Evolutionary conservation across 2,113 vertebrate genomes (phyloP).

Genomic region (Reinhardtius hippoglossoides): DNA sequence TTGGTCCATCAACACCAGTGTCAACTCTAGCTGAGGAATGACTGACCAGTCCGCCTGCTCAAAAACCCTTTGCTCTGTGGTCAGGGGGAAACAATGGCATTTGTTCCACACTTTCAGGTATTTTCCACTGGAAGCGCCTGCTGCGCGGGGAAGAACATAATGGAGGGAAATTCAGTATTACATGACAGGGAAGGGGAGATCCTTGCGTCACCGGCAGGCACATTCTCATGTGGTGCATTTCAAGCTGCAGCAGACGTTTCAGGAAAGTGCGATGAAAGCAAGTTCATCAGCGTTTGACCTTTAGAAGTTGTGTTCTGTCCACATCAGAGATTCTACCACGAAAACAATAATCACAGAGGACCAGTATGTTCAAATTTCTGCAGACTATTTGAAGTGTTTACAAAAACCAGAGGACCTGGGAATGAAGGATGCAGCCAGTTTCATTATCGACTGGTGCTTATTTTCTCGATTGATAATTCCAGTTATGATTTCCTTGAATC

Average conservation of each 20-base stretch:
- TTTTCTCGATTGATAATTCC: too few relatives aligned
- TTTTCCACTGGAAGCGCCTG: slow-evolving; percentile 68
- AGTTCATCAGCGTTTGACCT: slow-evolving; percentile 2
- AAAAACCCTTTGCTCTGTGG: slow-evolving; percentile 26
- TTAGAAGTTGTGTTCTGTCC: neutral
- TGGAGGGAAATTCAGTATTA: slow-evolving; percentile 71
- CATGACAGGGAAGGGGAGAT: slow-evolving; percentile 65
- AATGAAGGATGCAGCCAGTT: too few relatives aligned
- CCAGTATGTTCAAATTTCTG: too few relatives aligned
- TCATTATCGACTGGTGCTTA: too few relatives aligned
- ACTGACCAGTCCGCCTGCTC: slow-evolving; percentile 17
- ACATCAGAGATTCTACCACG: neutral
- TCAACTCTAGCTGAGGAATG: slow-evolving; percentile 14
- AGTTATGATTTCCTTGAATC: too few relatives aligned
- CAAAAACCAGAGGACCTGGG: too few relatives aligned
- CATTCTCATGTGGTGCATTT: slow-evolving; percentile 35
- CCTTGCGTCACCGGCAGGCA: slow-evolving; percentile 46
- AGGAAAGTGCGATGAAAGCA: slow-evolving; percentile 14
- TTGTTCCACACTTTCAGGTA: slow-evolving; percentile 73
- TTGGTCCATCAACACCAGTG: slow-evolving; percentile 23
- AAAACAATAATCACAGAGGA: neutral
- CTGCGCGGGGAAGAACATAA: slow-evolving; percentile 62
- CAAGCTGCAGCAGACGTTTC: slow-evolving; percentile 49
- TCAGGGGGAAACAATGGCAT: slow-evolving; percentile 64
- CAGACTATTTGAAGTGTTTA: too few relatives aligned